A percentile compares a stretch with the other conserved stretches of the same genome.
phyloP scores from a whole-genome alignment of 2,888 invertebrate genomes.

The Galerucella calmariensis region DNA sequence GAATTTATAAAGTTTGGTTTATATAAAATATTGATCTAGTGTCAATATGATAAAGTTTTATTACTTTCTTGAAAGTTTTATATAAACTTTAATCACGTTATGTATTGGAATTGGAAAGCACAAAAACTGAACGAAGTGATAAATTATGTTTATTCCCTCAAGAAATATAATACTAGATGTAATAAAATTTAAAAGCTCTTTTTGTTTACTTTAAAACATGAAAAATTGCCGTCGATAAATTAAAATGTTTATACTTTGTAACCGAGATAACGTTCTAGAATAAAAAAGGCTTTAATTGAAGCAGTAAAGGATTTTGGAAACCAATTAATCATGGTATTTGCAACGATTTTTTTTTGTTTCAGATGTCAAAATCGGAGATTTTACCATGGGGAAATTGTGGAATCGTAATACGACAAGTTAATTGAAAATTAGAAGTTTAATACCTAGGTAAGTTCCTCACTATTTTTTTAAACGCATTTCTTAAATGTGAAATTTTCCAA shows the following conservation, averaged over 20 bases:
- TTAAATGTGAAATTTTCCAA: too few species aligned
- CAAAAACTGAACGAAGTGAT: slow-evolving; percentile 16
- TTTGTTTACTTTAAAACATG: not conserved
- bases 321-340: not conserved
- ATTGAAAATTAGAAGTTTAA: not conserved
- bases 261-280: not conserved
- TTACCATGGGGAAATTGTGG: not conserved
- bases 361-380: not conserved
- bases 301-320: not conserved
- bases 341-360: not conserved
- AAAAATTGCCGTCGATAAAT: not conserved
- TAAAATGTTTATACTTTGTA: not conserved
- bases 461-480: not conserved
- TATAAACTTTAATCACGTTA: slow-evolving; percentile 32
- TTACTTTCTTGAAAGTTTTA: slow-evolving; percentile 31
- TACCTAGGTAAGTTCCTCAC: not conserved
- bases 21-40: slow-evolving; percentile 34
- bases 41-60: slow-evolving; percentile 39
- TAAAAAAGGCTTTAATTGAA: not conserved
- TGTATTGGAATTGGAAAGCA: slow-evolving; percentile 23
- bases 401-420: not conserved
- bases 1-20: slow-evolving; percentile 16
- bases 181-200: slow-evolving; percentile 4
- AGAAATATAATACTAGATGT: slow-evolving; percentile 17
- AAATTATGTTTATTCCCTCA: slow-evolving; percentile 25